Base-by-base conservation (phyloP, 2,113 vertebrate species). In the Channa argus region DNA sequence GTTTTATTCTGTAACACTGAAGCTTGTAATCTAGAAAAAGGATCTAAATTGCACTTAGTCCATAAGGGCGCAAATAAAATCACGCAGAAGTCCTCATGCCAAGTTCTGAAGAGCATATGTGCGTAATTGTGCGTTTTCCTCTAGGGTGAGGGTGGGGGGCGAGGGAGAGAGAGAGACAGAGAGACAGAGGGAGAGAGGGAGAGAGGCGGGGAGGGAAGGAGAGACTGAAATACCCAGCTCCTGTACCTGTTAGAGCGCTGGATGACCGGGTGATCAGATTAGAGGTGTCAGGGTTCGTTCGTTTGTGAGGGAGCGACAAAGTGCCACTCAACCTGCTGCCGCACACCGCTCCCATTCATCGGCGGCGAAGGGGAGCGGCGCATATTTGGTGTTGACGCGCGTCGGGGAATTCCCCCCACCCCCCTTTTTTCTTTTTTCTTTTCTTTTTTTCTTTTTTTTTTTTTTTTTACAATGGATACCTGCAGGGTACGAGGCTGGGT, bases 391-490 rank as follows among this genome's bases (percentile, higher is more conserved):
- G 70, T 82, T 79, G 80, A 87, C 82, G 76, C 79, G 59, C 80
- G 71, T 74, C 80, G 83, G 87, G 84, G 89, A 87, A 84, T 80
- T 79, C 84, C 84, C 83, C 65, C 75, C 44, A 43, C 5, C 44
- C 6, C 46, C 33, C 4, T n/a, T 24, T 13, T 6, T 4, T 33
- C 5, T 12, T n/a, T n/a, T 47, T 14, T 13, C 46, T 37, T 44
- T 36, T 15, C 55, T 41, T 55, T 12, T 36, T 37, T 61, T 59
- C n/a, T 6, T 44, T 12, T 14, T 13, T 44, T 13, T 55, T 50
- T 80, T 38, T 43, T 11, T 61, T 78, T 85, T 91, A 95, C 93
- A 92, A 98, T 98, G 97, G 96, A 95, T 95, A 94, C 96, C 93
- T 94, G 92, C 94, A 94, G 95, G 93, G 91, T 92, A 74, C 93